Conservation (phyloP, 2,888 invertebrate genomes). For the Euspilapteryx auroguttella region DNA sequence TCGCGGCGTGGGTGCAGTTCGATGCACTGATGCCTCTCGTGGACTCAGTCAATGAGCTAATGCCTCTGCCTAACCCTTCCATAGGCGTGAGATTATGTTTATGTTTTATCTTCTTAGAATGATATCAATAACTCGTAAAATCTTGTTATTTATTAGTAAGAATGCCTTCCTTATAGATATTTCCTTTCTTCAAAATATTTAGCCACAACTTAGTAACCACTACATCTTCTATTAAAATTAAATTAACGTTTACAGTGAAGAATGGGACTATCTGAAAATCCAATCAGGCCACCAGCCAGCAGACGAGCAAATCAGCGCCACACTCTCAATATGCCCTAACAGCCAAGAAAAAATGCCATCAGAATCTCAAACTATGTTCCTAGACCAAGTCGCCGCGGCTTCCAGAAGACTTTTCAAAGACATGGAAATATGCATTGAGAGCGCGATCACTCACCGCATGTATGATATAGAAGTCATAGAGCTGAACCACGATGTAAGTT, state of each 20-base stretch:
- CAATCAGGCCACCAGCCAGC: conserved; percentile 43
- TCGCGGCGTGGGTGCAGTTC: too few species aligned
- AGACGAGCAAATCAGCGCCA: conserved; percentile 24
- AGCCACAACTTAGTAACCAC: too few species aligned
- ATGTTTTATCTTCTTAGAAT: too few species aligned
- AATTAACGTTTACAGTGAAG: conserved; percentile 84
- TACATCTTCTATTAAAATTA: too few species aligned
- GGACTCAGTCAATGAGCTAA: too few species aligned
- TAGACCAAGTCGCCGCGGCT: conserved; percentile 75
- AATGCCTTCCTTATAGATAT: too few species aligned
- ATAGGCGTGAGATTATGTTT: too few species aligned
- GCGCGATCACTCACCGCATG: conserved; percentile 74
- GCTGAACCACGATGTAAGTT: conserved; percentile 85
- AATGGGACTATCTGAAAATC: conserved; percentile 89
- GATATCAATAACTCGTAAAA: too few species aligned
- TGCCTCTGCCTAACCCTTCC: too few species aligned
- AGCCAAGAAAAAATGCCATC: conserved; percentile 51
- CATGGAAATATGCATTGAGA: conserved; percentile 75
- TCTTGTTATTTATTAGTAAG: too few species aligned
- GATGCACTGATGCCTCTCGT: too few species aligned
- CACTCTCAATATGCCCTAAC: conserved; percentile 24
- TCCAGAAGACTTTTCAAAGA: conserved; percentile 75
- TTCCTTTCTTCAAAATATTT: too few species aligned
- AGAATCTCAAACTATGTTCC: conserved; percentile 80
- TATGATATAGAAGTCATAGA: conserved; percentile 95